Base-by-base conservation (phyloP, 2,797 vertebrate species). In the Anas bahamensis region DNA sequence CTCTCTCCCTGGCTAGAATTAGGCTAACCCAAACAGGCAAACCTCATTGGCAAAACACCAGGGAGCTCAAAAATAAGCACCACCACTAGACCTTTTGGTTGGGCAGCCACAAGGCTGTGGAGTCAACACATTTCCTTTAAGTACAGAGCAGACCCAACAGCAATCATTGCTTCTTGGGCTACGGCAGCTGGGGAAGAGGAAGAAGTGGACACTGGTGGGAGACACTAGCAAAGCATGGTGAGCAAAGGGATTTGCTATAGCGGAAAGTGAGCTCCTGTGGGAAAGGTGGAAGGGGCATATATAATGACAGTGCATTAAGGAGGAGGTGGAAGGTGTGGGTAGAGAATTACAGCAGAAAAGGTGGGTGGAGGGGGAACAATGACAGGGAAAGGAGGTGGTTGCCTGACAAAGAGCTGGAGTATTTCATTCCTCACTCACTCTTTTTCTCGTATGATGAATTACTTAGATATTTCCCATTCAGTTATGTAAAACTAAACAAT, bases 111-210 rank as follows among this genome's bases (percentile, higher is more conserved):
- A 3, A 42, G 13, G 29, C 44, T 56, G 35, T 9, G 37, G 17
- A 7, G 24, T 15, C 37, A 65, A 52, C 22, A 23, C 7, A 2
- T 9, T 37, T 24, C 46, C 19, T 21, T 13, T 18, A 60, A 83
- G 22, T 6, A 19, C 55, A 15, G 70, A 22, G 59, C 23, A 26
- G n/a, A 44, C 33, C 41, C 66, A 64, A 52, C 14, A 5, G 4
- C 0, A 1, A 52, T 17, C 13, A 42, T 19, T 1, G 2, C 66
- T 52, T 33, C 8, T 13, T 4, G 7, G 33, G 16, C n/a, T 41
- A 35, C 12, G 15, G 39, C 31, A 29, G 1, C 9, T 2, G 17
- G 11, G 31, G 46, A 13, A 78, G 22, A 56, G 53, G 26, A 50
- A 8, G 17, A 41, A 44, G 22, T 10, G 17, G 64, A 17, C 23